phyloP scores from a whole-genome alignment of 2,797 vertebrate genomes.

The Syndactyla subalaris region DNA sequence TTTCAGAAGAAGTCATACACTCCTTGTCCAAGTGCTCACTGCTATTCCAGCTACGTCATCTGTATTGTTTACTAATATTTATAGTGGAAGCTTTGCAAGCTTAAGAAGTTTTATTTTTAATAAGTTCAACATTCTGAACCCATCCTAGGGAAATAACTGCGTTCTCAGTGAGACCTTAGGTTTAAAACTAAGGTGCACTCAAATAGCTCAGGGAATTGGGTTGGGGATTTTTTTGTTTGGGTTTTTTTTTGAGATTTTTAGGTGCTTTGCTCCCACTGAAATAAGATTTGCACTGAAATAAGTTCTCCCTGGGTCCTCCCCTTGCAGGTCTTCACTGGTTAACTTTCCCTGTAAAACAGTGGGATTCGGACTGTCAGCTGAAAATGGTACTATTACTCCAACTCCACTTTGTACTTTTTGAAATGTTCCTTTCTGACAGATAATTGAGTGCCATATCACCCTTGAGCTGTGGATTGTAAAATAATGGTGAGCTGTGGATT shows the following conservation, averaged over 20 bases:
- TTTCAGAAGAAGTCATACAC: neutral
- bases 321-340: neutral
- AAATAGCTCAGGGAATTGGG: neutral
- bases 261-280: neutral
- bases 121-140: conserved; percentile 15
- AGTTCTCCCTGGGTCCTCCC: neutral
- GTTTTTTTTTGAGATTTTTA: neutral
- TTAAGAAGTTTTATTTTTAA: conserved; percentile 26
- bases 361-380: neutral
- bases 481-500: neutral
- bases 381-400: neutral
- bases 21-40: neutral
- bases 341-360: neutral
- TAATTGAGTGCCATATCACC: neutral
- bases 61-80: conserved; percentile 49
- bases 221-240: no score
- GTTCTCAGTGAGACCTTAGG: neutral
- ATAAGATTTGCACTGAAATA: neutral
- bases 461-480: neutral
- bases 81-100: neutral
- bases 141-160: neutral
- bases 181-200: conserved; percentile 8
- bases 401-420: neutral
- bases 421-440: neutral
- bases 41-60: conserved; percentile 1